These are phyloP conservation scores for Pocillopora grandis DNA, from an alignment of 92 coral and sea anemone genomes.

Conservation along the genomic window DNA sequence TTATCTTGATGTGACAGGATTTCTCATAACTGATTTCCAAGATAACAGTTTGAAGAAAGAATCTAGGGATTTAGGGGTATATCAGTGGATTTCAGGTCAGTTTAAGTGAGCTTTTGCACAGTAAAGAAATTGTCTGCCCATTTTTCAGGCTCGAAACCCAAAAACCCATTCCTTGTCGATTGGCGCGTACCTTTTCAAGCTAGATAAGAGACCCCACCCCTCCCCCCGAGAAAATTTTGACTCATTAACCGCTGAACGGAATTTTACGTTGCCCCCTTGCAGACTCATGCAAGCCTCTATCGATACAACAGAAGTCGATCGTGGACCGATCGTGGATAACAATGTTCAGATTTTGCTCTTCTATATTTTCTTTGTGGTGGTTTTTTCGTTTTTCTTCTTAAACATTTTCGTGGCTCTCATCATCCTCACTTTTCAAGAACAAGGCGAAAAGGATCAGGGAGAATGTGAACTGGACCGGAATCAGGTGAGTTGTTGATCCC, in stretches of 20 bases:
- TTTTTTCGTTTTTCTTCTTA: slow-evolving; percentile 95
- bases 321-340: slow-evolving; percentile 91
- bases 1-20: too few species aligned
- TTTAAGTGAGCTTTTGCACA: too few species aligned
- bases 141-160: too few species aligned
- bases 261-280: slow-evolving; percentile 8
- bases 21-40: too few species aligned
- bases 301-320: slow-evolving; percentile 90
- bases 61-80: too few species aligned
- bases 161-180: too few species aligned
- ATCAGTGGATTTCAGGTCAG: too few species aligned
- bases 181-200: too few species aligned
- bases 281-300: slow-evolving; percentile 98
- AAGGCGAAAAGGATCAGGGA: slow-evolving; percentile 96
- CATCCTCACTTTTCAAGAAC: slow-evolving; percentile 97
- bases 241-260: not conserved
- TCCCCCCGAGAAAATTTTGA: too few species aligned
- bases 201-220: too few species aligned
- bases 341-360: slow-evolving; percentile 89
- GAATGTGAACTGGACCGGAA: slow-evolving; percentile 98
- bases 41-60: too few species aligned
- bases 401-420: slow-evolving; percentile 98
- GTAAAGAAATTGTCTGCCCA: too few species aligned
- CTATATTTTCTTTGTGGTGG: slow-evolving; percentile 92
- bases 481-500: slow-evolving; percentile 57